Percentiles rank a stretch among this genome's conserved stretches.
Conservation (phyloP, 2,113 vertebrate genomes). For the Bungarus multicinctus region DNA sequence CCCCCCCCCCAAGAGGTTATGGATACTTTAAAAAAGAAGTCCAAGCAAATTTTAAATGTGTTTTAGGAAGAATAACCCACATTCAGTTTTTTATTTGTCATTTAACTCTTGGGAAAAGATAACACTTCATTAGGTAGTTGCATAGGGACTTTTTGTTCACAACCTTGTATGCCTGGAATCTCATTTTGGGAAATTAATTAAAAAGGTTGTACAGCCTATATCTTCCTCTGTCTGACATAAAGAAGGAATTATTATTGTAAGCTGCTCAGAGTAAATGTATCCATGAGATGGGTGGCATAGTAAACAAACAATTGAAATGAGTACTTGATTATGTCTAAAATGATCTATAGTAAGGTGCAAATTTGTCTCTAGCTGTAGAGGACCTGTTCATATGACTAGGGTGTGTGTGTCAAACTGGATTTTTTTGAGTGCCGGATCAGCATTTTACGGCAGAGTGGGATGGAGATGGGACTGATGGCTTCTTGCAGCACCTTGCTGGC, state of each 20-base stretch:
- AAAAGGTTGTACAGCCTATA: neutral
- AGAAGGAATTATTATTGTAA: neutral
- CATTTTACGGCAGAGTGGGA: too few relatives aligned
- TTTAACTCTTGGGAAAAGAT: neutral
- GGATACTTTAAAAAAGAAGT: neutral
- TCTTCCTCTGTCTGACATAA: neutral
- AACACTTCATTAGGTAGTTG: neutral
- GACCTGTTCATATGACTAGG: neutral
- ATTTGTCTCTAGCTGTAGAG: neutral
- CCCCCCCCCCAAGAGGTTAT: neutral
- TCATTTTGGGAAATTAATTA: neutral
- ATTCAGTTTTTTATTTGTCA: neutral
- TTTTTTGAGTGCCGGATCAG: too few relatives aligned
- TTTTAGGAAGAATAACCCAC: neutral
- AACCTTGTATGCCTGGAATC: neutral
- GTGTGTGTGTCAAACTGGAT: too few relatives aligned
- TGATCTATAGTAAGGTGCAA: neutral
- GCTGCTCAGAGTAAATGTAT: neutral
- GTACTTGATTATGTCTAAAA: neutral
- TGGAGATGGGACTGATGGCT: too few relatives aligned
- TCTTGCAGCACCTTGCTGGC: too few relatives aligned
- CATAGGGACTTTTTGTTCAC: neutral
- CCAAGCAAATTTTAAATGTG: neutral
- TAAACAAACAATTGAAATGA: neutral
- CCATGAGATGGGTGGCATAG: neutral